Evolutionary conservation across 2,888 invertebrate genomes (phyloP).

Genomic region (Lithophane semibrunnea): DNA sequence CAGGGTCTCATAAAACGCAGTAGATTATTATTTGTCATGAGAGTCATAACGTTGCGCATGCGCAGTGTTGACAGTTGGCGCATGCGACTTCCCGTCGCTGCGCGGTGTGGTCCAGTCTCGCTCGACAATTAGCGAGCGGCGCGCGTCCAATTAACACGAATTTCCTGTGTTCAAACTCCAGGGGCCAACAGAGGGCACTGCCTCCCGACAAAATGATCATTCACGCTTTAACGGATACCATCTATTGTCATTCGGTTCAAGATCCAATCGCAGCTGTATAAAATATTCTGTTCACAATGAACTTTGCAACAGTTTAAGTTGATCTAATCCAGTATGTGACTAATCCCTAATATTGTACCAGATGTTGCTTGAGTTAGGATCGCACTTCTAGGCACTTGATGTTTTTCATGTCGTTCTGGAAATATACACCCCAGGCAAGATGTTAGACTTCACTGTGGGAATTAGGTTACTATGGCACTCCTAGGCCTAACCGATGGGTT

Average conservation of each 20-base stretch:
- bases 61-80: conserved; percentile 71
- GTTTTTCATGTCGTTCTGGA: conserved; percentile 18
- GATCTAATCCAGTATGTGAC: conserved; percentile 23
- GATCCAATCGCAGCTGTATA: conserved; percentile 49
- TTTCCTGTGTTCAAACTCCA: conserved; percentile 86
- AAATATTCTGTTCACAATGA: conserved; percentile 46
- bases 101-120: conserved; percentile 81
- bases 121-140: conserved; percentile 85
- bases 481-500: conserved; percentile 9
- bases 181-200: conserved; percentile 79
- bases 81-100: conserved; percentile 78
- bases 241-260: conserved; percentile 65
- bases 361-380: conserved; percentile 15
- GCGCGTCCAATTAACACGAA: conserved; percentile 87
- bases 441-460: conserved; percentile 51
- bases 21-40: conserved; percentile 49
- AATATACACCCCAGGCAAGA: conserved; percentile 26
- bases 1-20: conserved; percentile 27
- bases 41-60: conserved; percentile 59
- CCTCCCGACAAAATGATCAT: conserved; percentile 71
- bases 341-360: conserved; percentile 25
- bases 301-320: conserved; percentile 22
- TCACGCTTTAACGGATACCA: conserved; percentile 68
- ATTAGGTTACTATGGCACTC: conserved; percentile 44
- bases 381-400: background rate